Conservation (phyloP, 2,888 invertebrate genomes). For the Litoditis marina region DNA sequence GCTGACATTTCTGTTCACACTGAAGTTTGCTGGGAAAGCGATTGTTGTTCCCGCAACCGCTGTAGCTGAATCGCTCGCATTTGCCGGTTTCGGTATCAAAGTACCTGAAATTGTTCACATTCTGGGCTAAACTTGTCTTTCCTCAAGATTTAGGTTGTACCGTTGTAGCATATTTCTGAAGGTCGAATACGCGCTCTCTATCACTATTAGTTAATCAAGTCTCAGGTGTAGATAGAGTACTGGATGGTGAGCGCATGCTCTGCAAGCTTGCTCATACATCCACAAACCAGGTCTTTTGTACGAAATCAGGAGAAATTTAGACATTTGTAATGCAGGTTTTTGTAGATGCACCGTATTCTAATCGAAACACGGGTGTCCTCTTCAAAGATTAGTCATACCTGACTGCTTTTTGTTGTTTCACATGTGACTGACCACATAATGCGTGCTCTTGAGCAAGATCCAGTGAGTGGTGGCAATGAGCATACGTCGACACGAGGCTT, state of each 20-base stretch:
- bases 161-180: too few relatives aligned
- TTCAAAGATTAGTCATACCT: too few relatives aligned
- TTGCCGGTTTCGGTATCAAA: constrained; percentile 36
- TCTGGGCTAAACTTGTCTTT: too few relatives aligned
- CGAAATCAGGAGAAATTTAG: neutral
- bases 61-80: constrained; percentile 46
- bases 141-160: neutral
- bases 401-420: too few relatives aligned
- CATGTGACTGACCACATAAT: constrained; percentile 49
- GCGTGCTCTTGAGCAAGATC: constrained; percentile 35
- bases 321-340: neutral
- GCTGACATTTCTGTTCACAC: constrained; percentile 35
- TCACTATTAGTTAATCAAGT: too few relatives aligned
- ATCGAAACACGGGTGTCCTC: too few relatives aligned
- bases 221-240: too few relatives aligned
- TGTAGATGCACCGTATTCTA: too few relatives aligned
- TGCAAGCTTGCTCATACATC: neutral
- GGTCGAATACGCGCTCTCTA: too few relatives aligned
- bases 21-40: constrained; percentile 36
- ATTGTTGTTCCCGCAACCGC: constrained; percentile 46
- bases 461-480: constrained; percentile 40
- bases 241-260: too few relatives aligned
- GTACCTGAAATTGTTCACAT: constrained; percentile 33
- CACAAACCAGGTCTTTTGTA: neutral
- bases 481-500: constrained; percentile 23